These are phyloP conservation scores for Ypsolopha sequella DNA, from an alignment of 2,888 invertebrate species.

Conservation along the genomic window DNA sequence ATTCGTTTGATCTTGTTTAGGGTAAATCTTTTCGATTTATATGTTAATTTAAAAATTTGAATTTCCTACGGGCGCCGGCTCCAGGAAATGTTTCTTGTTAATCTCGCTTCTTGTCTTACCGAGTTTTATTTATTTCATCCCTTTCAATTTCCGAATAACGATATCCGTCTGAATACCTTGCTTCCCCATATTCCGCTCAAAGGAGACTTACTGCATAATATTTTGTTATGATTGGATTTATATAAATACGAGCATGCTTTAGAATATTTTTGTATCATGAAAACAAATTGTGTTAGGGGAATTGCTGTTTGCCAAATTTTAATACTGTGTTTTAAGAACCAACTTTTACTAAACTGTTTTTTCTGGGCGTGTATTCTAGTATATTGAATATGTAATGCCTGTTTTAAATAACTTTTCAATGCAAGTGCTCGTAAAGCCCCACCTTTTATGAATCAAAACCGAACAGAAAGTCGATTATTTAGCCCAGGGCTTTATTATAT, in stretches of 20 bases:
- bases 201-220: neutral
- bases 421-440: too few species aligned
- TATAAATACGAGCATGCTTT: neutral
- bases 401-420: too few species aligned
- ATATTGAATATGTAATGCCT: too few species aligned
- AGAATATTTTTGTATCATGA: too few species aligned
- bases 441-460: too few species aligned
- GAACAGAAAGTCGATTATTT: too few species aligned
- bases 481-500: too few species aligned
- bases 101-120: conserved; percentile 38
- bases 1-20: conserved; percentile 66
- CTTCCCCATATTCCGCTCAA: neutral
- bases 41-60: conserved; percentile 66
- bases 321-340: too few species aligned
- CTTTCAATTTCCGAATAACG: conserved; percentile 20
- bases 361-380: too few species aligned
- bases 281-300: too few species aligned
- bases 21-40: conserved; percentile 68
- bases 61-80: conserved; percentile 43
- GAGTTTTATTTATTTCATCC: conserved; percentile 27
- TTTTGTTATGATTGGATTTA: neutral
- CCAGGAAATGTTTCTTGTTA: conserved; percentile 42
- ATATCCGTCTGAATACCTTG: neutral
- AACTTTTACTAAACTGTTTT: neutral
- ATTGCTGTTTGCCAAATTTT: too few species aligned